phyloP scores from a whole-genome alignment of 2,888 invertebrate species.

The Ferrisia virgata region DNA sequence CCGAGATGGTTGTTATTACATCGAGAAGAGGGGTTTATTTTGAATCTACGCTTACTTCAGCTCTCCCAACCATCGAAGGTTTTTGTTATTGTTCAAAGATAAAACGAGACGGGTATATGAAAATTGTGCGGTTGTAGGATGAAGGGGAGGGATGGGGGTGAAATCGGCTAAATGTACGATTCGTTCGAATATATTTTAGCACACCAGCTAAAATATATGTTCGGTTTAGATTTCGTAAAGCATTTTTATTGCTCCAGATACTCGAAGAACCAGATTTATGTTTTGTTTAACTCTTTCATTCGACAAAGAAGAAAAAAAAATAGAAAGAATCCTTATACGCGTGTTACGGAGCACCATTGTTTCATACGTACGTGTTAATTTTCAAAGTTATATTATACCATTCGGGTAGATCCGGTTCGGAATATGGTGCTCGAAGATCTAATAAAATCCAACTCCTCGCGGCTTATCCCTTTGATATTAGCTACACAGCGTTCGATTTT shows the following conservation, averaged over 20 bases:
- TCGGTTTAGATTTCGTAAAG: conserved; percentile 21
- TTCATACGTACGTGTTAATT: neutral
- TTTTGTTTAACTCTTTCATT: conserved; percentile 21
- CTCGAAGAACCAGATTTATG: conserved; percentile 27
- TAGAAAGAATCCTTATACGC: neutral
- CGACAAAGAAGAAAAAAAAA: neutral
- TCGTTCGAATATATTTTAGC: conserved; percentile 33
- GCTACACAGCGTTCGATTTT: neutral
- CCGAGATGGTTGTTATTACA: conserved; percentile 36
- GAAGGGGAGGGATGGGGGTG: neutral
- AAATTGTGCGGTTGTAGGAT: neutral
- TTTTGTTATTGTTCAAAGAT: conserved; percentile 30
- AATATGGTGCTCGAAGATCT: neutral
- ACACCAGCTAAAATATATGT: conserved; percentile 16
- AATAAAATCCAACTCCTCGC: neutral
- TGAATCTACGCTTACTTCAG: neutral
- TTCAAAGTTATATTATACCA: neutral
- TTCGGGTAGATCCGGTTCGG: neutral
- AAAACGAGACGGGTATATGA: conserved; percentile 23
- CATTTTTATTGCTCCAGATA: conserved; percentile 27
- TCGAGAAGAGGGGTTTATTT: conserved; percentile 26
- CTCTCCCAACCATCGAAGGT: neutral
- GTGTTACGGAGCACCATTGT: neutral
- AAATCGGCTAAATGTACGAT: conserved; percentile 34
- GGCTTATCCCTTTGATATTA: neutral